Evolutionary conservation across 2,113 vertebrate species (phyloP), one percentile per base, ranked within the genome.

Genomic region (Sakesphorus luctuosus): DNA sequence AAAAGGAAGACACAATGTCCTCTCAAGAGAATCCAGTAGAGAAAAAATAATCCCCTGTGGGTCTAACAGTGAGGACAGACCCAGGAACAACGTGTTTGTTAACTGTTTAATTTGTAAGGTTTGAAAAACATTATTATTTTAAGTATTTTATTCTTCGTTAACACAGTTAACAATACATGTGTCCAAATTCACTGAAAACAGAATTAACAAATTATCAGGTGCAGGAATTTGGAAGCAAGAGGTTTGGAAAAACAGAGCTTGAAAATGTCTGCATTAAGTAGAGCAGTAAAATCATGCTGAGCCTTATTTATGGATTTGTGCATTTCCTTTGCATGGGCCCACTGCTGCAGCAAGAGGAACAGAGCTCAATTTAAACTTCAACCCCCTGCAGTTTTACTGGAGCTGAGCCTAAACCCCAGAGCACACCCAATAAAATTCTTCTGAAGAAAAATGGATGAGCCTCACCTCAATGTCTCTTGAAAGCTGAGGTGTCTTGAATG

Each of bases 131-230:
- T 93, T 94, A 89, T 80, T 97, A 76, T 95, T 97, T 95, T 94
- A 94, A 97, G 83, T 84, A 68, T 78, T 93, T 95, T 96, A 73
- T 80, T 94, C 46, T 75, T 87, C 66, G 85, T 97, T 97, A 97
- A 53, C 87, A 91, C 96, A 97, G 97, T 97, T 96, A 96, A 97
- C 84, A 97, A 90, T 88, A 90, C 69, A 94, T 86, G 89, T 91
- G 55, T 73, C 88, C 96, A 91, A 97, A 87, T 82, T 94, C 95
- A 77, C 90, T 97, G 92, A 96, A 97, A 98, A 96, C 90, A 96
- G 96, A 96, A 97, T 97, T 94, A 98, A 93, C 71, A 96, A 97
- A 96, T 96, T 97, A 97, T 77, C 95, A 97, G 94, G 92, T 96
- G 92, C 88, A 90, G 89, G 86, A 74, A 91, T 97, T 83, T 94